phyloP scores from a whole-genome alignment of 1,140 invertebrate genomes.

The Wiebesia pumilae region DNA sequence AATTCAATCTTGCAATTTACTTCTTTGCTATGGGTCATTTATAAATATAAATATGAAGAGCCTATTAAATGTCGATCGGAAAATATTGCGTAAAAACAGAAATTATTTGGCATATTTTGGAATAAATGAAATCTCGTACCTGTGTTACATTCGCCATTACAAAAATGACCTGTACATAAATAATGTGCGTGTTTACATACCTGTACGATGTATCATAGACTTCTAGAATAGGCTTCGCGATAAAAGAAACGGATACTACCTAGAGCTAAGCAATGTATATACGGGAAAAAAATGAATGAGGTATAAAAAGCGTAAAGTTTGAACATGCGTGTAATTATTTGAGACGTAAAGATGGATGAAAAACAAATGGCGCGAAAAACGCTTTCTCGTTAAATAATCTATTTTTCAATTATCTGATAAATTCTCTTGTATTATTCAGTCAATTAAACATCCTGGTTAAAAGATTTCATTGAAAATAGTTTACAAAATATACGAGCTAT shows the following conservation, averaged over 20 bases:
- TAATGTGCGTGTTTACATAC: neutral
- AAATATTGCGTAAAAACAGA: constrained; percentile 25
- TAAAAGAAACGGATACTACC: neutral
- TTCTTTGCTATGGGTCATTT: constrained; percentile 42
- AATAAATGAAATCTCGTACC: constrained; percentile 27
- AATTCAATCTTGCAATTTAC: constrained; percentile 21
- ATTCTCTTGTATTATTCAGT: constrained; percentile 28
- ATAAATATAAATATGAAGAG: neutral
- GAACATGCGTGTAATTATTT: constrained; percentile 7
- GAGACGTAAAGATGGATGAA: constrained; percentile 5
- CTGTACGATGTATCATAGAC: neutral
- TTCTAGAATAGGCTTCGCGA: neutral
- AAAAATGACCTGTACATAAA: constrained; percentile 47
- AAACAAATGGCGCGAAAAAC: constrained; percentile 1
- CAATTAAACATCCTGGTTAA: constrained; percentile 43
- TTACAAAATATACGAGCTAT: neutral
- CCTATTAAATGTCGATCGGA: neutral
- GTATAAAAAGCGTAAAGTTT: constrained; percentile 7
- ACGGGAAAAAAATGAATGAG: constrained; percentile 17
- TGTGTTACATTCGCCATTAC: constrained; percentile 43
- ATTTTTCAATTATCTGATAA: constrained; percentile 42
- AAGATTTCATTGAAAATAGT: constrained; percentile 19
- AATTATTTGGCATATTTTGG: neutral
- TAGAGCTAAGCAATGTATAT: constrained; percentile 36
- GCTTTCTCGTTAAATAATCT: constrained; percentile 12